phyloP scores from a whole-genome alignment of 2,888 invertebrate species.

The Lordiphosa andalusiaca region DNA sequence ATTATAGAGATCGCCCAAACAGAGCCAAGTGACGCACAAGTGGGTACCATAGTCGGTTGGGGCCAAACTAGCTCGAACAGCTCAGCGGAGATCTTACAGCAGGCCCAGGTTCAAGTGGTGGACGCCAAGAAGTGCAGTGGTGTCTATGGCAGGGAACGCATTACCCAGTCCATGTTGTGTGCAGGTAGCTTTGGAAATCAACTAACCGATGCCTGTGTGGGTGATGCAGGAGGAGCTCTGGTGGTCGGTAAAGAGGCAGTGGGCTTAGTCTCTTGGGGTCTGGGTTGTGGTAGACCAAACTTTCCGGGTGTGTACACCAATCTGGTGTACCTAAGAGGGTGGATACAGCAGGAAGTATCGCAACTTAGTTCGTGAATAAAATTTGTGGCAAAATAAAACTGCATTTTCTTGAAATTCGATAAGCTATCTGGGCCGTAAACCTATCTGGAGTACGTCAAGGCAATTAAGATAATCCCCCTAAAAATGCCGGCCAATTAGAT shows the following conservation, averaged over 20 bases:
- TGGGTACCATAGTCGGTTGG: slow-evolving; percentile 6
- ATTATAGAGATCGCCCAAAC: neutral
- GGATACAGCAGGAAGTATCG: slow-evolving; percentile 4
- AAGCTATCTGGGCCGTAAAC: slow-evolving; percentile 19
- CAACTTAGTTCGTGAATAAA: neutral
- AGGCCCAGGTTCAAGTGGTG: neutral
- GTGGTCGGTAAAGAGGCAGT: slow-evolving; percentile 4
- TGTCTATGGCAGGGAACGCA: slow-evolving; percentile 6
- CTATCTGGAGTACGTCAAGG: slow-evolving; percentile 31
- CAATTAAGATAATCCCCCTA: slow-evolving; percentile 55
- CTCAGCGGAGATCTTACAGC: neutral
- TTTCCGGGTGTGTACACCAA: slow-evolving; percentile 16
- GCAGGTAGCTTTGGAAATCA: neutral
- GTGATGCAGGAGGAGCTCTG: slow-evolving; percentile 7
- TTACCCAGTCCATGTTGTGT: slow-evolving; percentile 8
- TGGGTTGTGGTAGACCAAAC: slow-evolving; percentile 1
- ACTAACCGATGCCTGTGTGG: slow-evolving; percentile 2
- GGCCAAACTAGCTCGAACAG: neutral
- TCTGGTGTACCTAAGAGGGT: neutral
- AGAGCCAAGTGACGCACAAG: neutral
- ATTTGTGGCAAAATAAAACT: neutral
- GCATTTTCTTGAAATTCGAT: neutral
- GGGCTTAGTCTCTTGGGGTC: slow-evolving; percentile 11
- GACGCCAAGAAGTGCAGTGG: neutral
- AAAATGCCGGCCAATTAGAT: slow-evolving; percentile 16